phyloP scores from a whole-genome alignment of 2,888 invertebrate genomes.

The Bedellia somnulentella region DNA sequence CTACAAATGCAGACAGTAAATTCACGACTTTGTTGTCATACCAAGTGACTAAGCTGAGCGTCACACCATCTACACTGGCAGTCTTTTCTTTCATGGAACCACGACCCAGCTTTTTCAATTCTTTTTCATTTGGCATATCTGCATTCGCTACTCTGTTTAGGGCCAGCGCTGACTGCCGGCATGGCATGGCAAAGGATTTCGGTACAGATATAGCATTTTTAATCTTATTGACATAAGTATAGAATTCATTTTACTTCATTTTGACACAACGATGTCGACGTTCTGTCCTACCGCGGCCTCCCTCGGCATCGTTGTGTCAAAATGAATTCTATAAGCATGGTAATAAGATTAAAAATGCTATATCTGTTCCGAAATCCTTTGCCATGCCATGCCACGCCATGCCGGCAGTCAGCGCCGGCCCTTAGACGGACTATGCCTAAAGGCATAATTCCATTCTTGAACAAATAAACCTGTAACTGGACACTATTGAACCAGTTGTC shows the following conservation, averaged over 20 bases:
- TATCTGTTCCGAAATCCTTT: too few species aligned
- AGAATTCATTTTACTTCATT: too few species aligned
- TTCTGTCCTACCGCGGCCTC: too few species aligned
- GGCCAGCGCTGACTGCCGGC: neutral
- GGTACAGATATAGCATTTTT: too few species aligned
- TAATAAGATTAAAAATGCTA: too few species aligned
- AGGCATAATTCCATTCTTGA: slow-evolving; percentile 3
- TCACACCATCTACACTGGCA: neutral
- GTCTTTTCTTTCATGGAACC: neutral
- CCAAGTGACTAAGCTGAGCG: neutral
- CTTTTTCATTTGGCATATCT: neutral
- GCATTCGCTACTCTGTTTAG: neutral
- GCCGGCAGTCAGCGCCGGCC: too few species aligned
- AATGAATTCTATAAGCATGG: too few species aligned
- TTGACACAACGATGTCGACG: too few species aligned
- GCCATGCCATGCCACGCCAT: too few species aligned
- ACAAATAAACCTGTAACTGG: slow-evolving; percentile 1
- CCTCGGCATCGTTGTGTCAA: too few species aligned
- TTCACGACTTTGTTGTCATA: slow-evolving; percentile 1
- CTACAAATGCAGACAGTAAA: slow-evolving; percentile 4
- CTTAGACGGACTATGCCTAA: too few species aligned
- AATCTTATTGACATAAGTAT: too few species aligned
- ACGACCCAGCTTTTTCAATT: slow-evolving; percentile 4
- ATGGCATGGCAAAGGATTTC: neutral
- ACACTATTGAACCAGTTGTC: slow-evolving; percentile 4